Percentiles rank a stretch among this genome's conserved stretches.
Conservation (phyloP, 2,797 vertebrate species). For the Gorsachius magnificus region DNA sequence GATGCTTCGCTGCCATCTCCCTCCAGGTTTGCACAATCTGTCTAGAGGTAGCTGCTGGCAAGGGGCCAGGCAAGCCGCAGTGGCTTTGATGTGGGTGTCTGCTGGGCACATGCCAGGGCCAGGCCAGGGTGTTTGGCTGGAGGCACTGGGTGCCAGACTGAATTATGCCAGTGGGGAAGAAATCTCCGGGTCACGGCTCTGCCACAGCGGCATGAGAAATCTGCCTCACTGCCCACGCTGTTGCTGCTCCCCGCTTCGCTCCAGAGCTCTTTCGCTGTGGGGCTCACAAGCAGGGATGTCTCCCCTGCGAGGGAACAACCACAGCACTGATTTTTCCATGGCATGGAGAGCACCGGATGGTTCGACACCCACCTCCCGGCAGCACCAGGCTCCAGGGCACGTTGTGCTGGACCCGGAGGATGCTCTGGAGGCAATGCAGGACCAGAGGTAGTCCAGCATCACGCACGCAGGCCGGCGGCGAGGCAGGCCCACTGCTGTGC, state of each 20-base stretch:
- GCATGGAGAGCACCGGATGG: rapidly evolving
- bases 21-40: constrained; percentile 10
- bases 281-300: background rate
- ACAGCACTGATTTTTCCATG: rapidly evolving
- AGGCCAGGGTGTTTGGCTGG: background rate
- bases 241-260: background rate
- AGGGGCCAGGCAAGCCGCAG: background rate
- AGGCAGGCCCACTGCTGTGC: background rate
- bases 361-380: background rate
- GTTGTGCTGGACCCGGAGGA: background rate
- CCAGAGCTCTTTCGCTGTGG: background rate
- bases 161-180: background rate
- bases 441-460: background rate
- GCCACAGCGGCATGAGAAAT: background rate
- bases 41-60: constrained; percentile 32
- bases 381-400: background rate
- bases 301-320: background rate
- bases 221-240: background rate
- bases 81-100: constrained; percentile 52
- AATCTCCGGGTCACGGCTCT: constrained; percentile 19
- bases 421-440: background rate
- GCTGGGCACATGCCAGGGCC: constrained; percentile 47
- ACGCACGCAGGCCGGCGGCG: background rate
- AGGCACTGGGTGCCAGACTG: constrained; percentile 35
- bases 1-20: background rate